A percentile compares a stretch with the other conserved stretches of the same genome.
Evolutionary conservation across 2,888 invertebrate species (phyloP).

Genomic region (Cephus spinipes): DNA sequence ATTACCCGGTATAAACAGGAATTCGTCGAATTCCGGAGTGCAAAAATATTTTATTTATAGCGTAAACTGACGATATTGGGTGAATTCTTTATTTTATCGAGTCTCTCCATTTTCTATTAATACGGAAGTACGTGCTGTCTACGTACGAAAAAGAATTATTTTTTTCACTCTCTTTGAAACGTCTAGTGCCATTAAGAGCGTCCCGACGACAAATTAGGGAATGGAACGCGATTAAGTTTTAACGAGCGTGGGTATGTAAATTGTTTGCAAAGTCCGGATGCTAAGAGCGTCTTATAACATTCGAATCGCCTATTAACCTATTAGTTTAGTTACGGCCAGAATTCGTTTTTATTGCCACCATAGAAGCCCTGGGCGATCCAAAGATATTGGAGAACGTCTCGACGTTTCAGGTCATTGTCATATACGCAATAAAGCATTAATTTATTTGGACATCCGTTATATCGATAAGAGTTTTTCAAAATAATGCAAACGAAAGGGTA

Average conservation of each 20-base stretch:
- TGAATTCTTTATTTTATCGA: background rate
- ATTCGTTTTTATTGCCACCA: background rate
- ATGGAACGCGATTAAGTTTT: slow-evolving; percentile 45
- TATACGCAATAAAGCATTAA: background rate
- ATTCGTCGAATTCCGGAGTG: background rate
- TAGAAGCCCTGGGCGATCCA: background rate
- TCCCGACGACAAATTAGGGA: slow-evolving; percentile 21
- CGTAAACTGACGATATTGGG: background rate
- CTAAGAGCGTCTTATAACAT: background rate
- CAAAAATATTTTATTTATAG: background rate
- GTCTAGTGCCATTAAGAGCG: background rate
- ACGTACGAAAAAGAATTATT: background rate
- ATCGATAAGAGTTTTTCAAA: background rate
- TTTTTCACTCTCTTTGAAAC: background rate
- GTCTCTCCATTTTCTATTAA: background rate
- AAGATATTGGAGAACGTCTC: background rate
- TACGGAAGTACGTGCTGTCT: background rate
- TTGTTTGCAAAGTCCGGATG: slow-evolving; percentile 31
- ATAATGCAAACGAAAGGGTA: background rate
- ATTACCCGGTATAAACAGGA: background rate
- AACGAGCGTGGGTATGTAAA: slow-evolving; percentile 46
- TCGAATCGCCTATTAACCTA: slow-evolving; percentile 24
- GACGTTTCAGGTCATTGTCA: background rate
- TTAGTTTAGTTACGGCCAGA: slow-evolving; percentile 21
- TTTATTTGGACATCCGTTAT: background rate